Evolutionary conservation across 2,888 invertebrate species (phyloP), one percentile per base, ranked within the genome.

Genomic region (Cosmia pyralina): DNA sequence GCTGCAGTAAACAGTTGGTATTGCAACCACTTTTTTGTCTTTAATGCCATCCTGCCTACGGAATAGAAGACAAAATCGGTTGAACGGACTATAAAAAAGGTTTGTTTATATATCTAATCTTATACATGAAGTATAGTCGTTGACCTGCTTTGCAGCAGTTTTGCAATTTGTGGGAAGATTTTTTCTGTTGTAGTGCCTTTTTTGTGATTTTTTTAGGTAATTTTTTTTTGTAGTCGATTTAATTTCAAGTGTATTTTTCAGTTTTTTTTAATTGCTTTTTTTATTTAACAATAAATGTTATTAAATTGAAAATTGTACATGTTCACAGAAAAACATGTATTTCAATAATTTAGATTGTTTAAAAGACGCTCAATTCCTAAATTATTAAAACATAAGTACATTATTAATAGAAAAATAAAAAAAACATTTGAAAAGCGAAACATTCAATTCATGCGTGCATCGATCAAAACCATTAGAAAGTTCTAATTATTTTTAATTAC

Each of bases 391-490:
- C 34, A 73, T 53, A 58, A n/a, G n/a, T n/a, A n/a, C n/a, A n/a
- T n/a, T n/a, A n/a, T n/a, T 22, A 13, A 19, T 59, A 5, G 13
- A 41, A 59, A 72, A 79, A 10, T n/a, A 38, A 50, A 28, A 69
- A 57, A 10, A 19, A 52, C 4, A 58, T 72, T 66, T 41, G 41
- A 64, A 55, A 69, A 72, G 50, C 64, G 22, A 50, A 65, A 77
- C 67, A 73, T 28, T n/a, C 50, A 68, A 78, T 74, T 19, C 67
- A 69, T 67, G 69, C 79, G 8, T 52, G 28, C 48, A 34, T 19
- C 77, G 2, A 38, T 17, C 50, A 15, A 52, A 41, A 41, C 78
- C 72, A 69, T 34, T 70, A 73, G 72, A 77, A 13, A 38, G 38
- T 38, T 38, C 38, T 38, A 38, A 38, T 38, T 38, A 38, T 38